These are phyloP conservation scores for Drosophila ustulata DNA, from an alignment of 2,888 invertebrate genomes.

Conservation along the genomic window DNA sequence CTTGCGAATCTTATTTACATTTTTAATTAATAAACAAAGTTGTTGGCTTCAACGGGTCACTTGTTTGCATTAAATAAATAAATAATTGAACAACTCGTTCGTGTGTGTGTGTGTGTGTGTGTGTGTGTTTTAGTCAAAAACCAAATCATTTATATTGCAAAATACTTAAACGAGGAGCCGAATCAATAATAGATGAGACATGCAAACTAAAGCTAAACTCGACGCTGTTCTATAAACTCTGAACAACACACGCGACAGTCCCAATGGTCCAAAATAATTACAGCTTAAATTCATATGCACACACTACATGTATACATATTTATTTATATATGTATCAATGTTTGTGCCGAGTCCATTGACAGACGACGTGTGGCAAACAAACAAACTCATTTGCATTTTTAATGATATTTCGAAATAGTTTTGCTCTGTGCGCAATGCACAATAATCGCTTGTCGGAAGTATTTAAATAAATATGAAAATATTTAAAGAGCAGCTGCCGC, in stretches of 20 bases:
- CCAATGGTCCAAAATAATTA: conserved; percentile 76
- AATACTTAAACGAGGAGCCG: conserved; percentile 41
- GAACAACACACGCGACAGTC: conserved; percentile 53
- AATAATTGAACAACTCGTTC: conserved; percentile 55
- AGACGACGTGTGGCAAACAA: conserved; percentile 53
- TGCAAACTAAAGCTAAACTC: conserved; percentile 44
- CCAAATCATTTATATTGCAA: conserved; percentile 39
- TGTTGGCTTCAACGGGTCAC: conserved; percentile 14
- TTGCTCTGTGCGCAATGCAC: conserved; percentile 36
- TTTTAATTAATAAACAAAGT: conserved; percentile 40
- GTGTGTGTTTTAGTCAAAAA: conserved; percentile 18
- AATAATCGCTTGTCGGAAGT: conserved; percentile 55
- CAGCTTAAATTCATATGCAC: conserved; percentile 26
- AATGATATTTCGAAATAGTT: conserved; percentile 72
- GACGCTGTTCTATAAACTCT: conserved; percentile 26
- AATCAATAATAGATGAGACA: conserved; percentile 74
- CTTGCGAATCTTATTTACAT: conserved; percentile 45
- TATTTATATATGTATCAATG: conserved; percentile 1
- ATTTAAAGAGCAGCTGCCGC: background rate
- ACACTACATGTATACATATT: background rate
- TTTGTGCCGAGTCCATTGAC: conserved; percentile 18
- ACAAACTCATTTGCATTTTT: conserved; percentile 79
- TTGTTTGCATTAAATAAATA: conserved; percentile 54
- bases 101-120: background rate
- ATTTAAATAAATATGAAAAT: conserved; percentile 34